Conservation (phyloP, 2,797 vertebrate genomes). For the Moxostoma hubbsi region DNA sequence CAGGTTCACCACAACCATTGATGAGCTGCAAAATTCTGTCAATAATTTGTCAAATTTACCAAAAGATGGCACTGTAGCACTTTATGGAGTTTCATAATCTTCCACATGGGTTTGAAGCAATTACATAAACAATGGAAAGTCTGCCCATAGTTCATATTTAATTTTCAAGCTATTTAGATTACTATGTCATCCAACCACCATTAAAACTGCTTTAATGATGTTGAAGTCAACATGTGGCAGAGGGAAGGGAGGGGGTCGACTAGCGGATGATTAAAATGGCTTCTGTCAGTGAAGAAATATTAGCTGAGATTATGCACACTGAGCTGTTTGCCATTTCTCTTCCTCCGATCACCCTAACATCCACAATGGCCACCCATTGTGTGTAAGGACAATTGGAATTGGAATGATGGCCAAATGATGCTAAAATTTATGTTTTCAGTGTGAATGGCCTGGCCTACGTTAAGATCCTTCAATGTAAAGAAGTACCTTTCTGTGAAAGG, state of each 20-base stretch:
- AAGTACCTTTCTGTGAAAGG: not conserved
- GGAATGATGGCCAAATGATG: constrained; percentile 3
- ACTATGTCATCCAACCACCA: constrained; percentile 64
- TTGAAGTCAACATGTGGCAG: constrained; percentile 60
- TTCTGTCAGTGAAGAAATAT: constrained; percentile 47
- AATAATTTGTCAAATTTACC: constrained; percentile 45
- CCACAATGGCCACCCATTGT: constrained; percentile 24
- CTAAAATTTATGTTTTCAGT: constrained; percentile 28
- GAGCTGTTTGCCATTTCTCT: constrained; percentile 48
- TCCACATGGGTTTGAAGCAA: constrained; percentile 37
- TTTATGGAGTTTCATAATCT: constrained; percentile 46
- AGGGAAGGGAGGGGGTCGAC: constrained; percentile 50
- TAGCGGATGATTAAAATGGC: constrained; percentile 55
- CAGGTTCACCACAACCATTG: too few species aligned
- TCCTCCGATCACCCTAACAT: constrained; percentile 35
- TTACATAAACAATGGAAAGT: constrained; percentile 53
- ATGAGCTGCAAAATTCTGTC: too few species aligned
- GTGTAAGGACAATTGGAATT: constrained; percentile 24
- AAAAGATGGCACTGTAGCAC: constrained; percentile 75
- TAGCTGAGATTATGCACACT: constrained; percentile 24
- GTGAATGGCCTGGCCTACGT: not conserved
- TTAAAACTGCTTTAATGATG: constrained; percentile 64
- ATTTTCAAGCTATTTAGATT: constrained; percentile 72
- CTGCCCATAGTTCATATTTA: constrained; percentile 65
- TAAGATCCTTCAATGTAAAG: not conserved